Conservation (phyloP, 2,797 vertebrate genomes). For the Chromobotia macracanthus region DNA sequence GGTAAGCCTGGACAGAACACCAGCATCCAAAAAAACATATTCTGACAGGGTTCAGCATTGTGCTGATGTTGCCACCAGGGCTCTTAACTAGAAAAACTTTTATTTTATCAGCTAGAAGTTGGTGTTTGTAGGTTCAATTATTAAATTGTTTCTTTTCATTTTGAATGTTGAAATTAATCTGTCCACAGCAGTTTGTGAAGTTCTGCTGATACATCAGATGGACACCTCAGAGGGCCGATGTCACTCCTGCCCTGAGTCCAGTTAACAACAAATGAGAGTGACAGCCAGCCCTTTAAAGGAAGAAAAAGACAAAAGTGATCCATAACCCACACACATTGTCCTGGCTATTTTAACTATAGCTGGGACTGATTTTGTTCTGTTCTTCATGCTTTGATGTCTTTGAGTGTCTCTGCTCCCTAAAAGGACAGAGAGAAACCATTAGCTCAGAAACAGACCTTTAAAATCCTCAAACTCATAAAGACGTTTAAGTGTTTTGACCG, state of each 20-base stretch:
- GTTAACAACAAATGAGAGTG: conserved; percentile 44
- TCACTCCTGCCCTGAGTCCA: conserved; percentile 27
- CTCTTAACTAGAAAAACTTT: no score
- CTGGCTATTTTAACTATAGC: conserved; percentile 28
- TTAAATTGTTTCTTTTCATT: no score
- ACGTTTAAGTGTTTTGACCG: conserved; percentile 42
- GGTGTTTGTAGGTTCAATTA: no score
- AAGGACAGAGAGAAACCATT: conserved; percentile 51
- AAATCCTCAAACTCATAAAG: conserved; percentile 54
- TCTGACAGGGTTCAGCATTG: no score
- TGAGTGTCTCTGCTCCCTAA: conserved; percentile 55
- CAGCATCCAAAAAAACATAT: no score
- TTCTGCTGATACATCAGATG: conserved; percentile 18
- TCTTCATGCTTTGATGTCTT: conserved; percentile 53
- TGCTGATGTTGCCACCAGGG: no score
- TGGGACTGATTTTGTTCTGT: conserved; percentile 36
- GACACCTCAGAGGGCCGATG: conserved; percentile 23
- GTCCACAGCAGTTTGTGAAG: conserved; percentile 9
- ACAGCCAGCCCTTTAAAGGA: conserved; percentile 61
- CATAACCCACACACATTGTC: background rate
- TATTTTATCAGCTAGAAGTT: no score
- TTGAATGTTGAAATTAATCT: no score
- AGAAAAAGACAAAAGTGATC: conserved; percentile 21
- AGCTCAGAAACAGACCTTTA: conserved; percentile 43
- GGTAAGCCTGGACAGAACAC: no score